Base-by-base conservation (phyloP, 2,888 invertebrate species). In the Cheilosia vulpina region DNA sequence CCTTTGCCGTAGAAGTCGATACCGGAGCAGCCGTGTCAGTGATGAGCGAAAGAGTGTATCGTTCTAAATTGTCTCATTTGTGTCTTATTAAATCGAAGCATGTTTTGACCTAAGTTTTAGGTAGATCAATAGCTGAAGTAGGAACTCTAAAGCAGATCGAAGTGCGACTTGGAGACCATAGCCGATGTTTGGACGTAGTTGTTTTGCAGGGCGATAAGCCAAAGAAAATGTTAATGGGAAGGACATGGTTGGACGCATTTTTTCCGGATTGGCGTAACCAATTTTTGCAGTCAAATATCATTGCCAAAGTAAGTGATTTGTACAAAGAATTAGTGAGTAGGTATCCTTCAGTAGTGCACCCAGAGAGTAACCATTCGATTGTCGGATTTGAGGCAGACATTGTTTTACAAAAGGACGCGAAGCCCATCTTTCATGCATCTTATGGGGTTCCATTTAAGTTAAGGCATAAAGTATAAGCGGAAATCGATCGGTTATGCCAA, bases 361-460 rank as follows among this genome's bases (percentile, higher is more conserved):
- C 9, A 58, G 21, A 71, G 15, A 19, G 3, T 1, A 65, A 78
- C 52, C 34, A 53, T 21, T 71, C 55, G 13, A 71, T 77, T 43
- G 34, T 11, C 2, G 69, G 34, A 13, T 78, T 69, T 31, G 24
- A 60, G 13, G 63, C 69, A 6, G 78, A 71, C 45, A 71, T 71
- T 0, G 57, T 71, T 43, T 45, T 57, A 41, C 31, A 52, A 45
- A 55, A 47, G 7, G 17, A 38, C 7, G 34, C 60, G 0, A 71
- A 66, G 34, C 34, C 34, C 9, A 34, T 34, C 34, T 34, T 34
- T 43, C 77, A 87, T 24, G 88, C 62, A 76, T 81, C 88, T 0
- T 73, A 87, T 57, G 73, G 73, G 9, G 62, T 88, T 13, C 88
- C 89, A 5, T 87, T 87, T 47, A 87, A 87, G 19, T 24, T 78